Evolutionary conservation across 2,797 vertebrate species (phyloP).

Genomic region (Siniperca obscura): DNA sequence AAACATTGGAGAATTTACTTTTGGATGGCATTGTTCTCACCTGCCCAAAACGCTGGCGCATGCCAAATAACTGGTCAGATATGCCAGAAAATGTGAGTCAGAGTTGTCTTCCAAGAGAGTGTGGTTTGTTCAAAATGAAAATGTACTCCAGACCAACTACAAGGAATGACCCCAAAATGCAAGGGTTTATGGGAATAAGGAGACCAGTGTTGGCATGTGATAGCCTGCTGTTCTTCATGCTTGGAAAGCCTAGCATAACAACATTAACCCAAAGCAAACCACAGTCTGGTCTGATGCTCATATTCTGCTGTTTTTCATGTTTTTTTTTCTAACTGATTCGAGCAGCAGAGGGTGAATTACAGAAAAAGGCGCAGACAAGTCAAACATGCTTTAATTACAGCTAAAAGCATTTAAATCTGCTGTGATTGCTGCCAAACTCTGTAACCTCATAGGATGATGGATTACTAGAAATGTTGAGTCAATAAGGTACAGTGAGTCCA

Average conservation of each 20-base stretch:
- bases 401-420: conserved; percentile 50
- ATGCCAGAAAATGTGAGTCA: conserved; percentile 79
- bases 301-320: conserved; percentile 66
- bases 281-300: conserved; percentile 73
- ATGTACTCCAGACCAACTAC: conserved; percentile 43
- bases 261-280: conserved; percentile 71
- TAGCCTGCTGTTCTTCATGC: conserved; percentile 68
- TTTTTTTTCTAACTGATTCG: conserved; percentile 30
- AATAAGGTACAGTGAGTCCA: conserved; percentile 20
- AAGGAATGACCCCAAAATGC: conserved; percentile 68
- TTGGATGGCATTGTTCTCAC: no score
- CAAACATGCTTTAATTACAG: conserved; percentile 58
- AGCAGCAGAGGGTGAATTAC: conserved; percentile 42
- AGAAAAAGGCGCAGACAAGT: conserved; percentile 37
- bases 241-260: conserved; percentile 74
- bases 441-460: conserved; percentile 67
- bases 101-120: conserved; percentile 47
- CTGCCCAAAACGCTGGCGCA: not conserved
- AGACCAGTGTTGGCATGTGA: conserved; percentile 69
- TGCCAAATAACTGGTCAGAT: conserved; percentile 54
- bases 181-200: conserved; percentile 69
- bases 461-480: conserved; percentile 62
- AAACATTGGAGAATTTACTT: not conserved
- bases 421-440: conserved; percentile 42
- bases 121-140: conserved; percentile 62